Evolutionary conservation across 2,797 vertebrate species (phyloP), one percentile per base, ranked within the genome.

Genomic region (Enteromius thamalakanensis): DNA sequence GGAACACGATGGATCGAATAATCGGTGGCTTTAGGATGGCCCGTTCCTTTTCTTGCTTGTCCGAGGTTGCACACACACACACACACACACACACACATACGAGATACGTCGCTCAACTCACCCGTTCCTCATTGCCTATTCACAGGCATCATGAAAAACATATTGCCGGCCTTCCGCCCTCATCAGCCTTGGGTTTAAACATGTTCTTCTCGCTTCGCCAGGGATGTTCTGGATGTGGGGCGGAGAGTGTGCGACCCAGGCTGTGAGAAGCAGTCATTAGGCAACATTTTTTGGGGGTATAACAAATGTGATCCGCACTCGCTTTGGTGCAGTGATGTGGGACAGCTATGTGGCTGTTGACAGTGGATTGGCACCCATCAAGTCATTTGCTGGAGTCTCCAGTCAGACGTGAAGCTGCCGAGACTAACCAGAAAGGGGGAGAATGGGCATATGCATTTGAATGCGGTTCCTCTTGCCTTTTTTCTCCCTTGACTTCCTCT

Each of bases 321-420:
- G 89, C 91, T 86, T 92, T 92, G 81, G 93, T 90, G 94, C 89
- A 86, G 92, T 88, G 92, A 93, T 92, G 93, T 85, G 92, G 92
- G 91, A 92, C 93, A 93, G 90, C 26, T 91, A 92, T 93, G 90
- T 79, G 90, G 88, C 80, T 90, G 92, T 92, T 94, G 93, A 94
- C 94, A 94, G 87, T 94, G 92, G 93, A 94, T 93, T 93, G 93
- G 92, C 93, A 93, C 91, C 89, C 91, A 91, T 91, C 91, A 92
- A 94, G 93, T 93, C 91, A 92, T 94, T 94, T 94, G 87, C 91
- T 90, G 93, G 79, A 80, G 92, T 74, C 77, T 86, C 69, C 85
- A 86, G 80, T 85, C 86, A 89, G 80, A 89, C 85, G 84, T 86
- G 78, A 86, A 87, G 83, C 82, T 81, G 82, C 76, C 47, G 80